Evolutionary conservation across 2,888 invertebrate species (phyloP).

Genomic region (Habroteleia sp.): DNA sequence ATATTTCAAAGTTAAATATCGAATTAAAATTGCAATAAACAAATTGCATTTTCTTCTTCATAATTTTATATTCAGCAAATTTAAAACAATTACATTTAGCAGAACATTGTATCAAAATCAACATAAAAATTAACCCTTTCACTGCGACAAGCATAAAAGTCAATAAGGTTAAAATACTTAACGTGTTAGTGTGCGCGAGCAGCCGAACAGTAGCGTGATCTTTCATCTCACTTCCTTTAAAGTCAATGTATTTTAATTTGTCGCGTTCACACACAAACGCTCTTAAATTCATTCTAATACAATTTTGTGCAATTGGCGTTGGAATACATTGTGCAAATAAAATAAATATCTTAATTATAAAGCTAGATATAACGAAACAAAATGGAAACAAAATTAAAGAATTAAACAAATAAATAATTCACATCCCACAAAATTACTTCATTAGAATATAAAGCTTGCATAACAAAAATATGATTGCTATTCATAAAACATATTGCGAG

Average conservation of each 20-base stretch:
- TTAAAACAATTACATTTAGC: slow-evolving; percentile 7
- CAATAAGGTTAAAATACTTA: slow-evolving; percentile 62
- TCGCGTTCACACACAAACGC: slow-evolving; percentile 45
- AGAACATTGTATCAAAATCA: slow-evolving; percentile 35
- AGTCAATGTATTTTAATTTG: slow-evolving; percentile 56
- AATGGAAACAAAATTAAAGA: no score
- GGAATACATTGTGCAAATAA: slow-evolving; percentile 11
- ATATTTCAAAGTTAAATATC: no score
- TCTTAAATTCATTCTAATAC: slow-evolving; percentile 53
- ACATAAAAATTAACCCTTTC: slow-evolving; percentile 56
- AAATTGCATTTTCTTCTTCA: no score
- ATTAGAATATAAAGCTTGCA: no score
- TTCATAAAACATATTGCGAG: no score
- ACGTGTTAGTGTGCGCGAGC: slow-evolving; percentile 48
- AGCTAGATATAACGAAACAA: no score
- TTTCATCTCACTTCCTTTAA: slow-evolving; percentile 58
- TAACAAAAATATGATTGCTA: no score
- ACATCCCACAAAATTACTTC: no score
- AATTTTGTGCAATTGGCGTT: slow-evolving; percentile 34
- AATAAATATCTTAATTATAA: not conserved
- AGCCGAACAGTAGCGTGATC: slow-evolving; percentile 56
- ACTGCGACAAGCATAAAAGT: slow-evolving; percentile 44
- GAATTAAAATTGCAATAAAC: no score
- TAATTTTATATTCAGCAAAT: no score
- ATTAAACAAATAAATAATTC: no score